Conservation (phyloP, 2,888 invertebrate species). For the Drosophila mimica region DNA sequence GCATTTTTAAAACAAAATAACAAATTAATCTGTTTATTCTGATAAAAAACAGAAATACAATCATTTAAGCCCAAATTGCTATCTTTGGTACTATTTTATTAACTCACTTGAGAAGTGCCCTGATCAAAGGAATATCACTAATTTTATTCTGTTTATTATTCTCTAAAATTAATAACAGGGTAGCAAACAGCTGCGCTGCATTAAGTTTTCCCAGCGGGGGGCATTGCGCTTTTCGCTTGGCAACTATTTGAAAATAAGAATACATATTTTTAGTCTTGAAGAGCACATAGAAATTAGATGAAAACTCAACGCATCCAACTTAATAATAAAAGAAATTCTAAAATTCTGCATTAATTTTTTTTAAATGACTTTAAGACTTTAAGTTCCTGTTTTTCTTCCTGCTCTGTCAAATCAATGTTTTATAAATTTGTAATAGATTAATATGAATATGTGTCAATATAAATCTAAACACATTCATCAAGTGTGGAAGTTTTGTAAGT, state of each 20-base stretch:
- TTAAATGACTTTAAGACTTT: not conserved
- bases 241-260: conserved; percentile 38
- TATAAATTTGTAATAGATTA: not conserved
- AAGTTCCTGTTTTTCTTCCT: not conserved
- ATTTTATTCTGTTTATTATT: not conserved
- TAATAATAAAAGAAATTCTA: not conserved
- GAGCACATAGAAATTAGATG: conserved; percentile 5
- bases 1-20: not conserved
- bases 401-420: not conserved
- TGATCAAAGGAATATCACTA: not conserved
- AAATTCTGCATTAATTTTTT: not conserved
- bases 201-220: conserved; percentile 19
- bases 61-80: not conserved
- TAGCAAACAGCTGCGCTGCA: not conserved
- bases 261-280: conserved; percentile 24
- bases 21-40: not conserved
- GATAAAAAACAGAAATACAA: not conserved
- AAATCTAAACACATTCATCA: not conserved
- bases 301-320: not conserved
- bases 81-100: not conserved
- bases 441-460: not conserved
- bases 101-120: not conserved
- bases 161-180: not conserved
- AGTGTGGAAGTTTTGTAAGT: not conserved
- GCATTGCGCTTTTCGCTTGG: conserved; percentile 27